Base-by-base conservation (phyloP, 2,113 vertebrate genomes). In the Corydoras sp. region DNA sequence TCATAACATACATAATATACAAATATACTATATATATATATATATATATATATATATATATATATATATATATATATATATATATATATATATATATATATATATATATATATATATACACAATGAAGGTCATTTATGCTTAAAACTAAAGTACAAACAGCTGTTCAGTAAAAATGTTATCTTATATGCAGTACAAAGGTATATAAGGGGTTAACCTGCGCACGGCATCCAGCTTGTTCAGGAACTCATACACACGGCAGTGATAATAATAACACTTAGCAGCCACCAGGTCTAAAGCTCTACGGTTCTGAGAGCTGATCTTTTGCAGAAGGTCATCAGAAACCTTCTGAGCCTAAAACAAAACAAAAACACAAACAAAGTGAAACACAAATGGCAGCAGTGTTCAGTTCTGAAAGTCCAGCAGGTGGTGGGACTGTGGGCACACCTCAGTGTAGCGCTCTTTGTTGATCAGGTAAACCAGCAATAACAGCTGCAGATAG, bases 221-320 rank as follows among this genome's bases (percentile, higher is more conserved):
- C 64, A 97, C 93, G 73, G 85, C 90, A 6, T 97, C 93, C 24
- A 96, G 90, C 80, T 95, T 92, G 76, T 92, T 89, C 62, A 95
- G 92, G 86, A 97, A 97, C 81, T 99, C 97, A 0, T 98, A 98
- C 73, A 96, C 93, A 2, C 97, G 84, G 30, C 95, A 93, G 30
- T 99, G 95, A 75, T 98, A 98, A 63, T 98, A 99, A 50, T 98
- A 98, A 85, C 97, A 99, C 74, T 98, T 98, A 0, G 97, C 97
- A 1, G 95, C 96, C 51, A 98, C 92, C 65, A 98, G 89, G 79
- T 99, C 97, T 43, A 99, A 87, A 62, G 96, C 95, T 18, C 97
- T 88, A 78, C 97, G 94, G 84, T 98, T 99, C 83, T 98, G 97
- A 5, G 93, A 92, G 65, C 91, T 92, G 69, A 96, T 96, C 84